These are phyloP conservation scores for Vulpes ferrilata DNA, from an alignment of 2,113 vertebrate genomes.

Conservation along the genomic window DNA sequence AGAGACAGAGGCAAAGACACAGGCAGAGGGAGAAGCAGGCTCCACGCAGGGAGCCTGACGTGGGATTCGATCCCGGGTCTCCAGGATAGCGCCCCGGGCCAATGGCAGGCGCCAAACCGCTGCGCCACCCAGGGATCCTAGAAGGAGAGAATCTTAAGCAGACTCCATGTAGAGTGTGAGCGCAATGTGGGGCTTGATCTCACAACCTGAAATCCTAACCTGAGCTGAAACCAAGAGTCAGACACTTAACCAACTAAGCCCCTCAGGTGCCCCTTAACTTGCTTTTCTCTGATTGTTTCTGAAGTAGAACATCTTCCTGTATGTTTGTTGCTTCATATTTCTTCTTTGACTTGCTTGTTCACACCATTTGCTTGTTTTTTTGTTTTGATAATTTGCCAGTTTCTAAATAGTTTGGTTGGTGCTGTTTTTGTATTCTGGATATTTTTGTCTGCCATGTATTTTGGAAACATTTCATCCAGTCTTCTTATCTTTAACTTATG, in stretches of 20 bases:
- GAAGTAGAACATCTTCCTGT: not conserved
- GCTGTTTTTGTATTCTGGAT: constrained; percentile 32
- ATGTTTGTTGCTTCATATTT: constrained; percentile 1
- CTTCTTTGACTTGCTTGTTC: not conserved
- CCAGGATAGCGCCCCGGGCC: no score
- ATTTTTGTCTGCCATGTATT: not conserved
- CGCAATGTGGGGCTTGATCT: not conserved
- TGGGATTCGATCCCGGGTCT: no score
- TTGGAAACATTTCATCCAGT: constrained; percentile 7
- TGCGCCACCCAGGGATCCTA: no score
- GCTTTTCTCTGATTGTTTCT: not conserved
- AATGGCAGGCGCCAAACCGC: no score
- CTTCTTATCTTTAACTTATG: not conserved
- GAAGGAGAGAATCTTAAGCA: not conserved
- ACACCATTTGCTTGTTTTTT: not conserved
- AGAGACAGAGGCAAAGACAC: no score
- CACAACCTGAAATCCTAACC: not conserved
- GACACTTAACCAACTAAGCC: not conserved
- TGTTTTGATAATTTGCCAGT: constrained; percentile 20
- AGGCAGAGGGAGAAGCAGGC: no score
- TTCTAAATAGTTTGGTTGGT: constrained; percentile 1
- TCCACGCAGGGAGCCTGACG: not conserved
- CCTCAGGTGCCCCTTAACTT: not conserved
- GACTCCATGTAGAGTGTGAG: not conserved
- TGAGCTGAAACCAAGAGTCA: not conserved